Evolutionary conservation across 1,140 invertebrate genomes (phyloP).

Genomic region (Calliopsis andreniformis): DNA sequence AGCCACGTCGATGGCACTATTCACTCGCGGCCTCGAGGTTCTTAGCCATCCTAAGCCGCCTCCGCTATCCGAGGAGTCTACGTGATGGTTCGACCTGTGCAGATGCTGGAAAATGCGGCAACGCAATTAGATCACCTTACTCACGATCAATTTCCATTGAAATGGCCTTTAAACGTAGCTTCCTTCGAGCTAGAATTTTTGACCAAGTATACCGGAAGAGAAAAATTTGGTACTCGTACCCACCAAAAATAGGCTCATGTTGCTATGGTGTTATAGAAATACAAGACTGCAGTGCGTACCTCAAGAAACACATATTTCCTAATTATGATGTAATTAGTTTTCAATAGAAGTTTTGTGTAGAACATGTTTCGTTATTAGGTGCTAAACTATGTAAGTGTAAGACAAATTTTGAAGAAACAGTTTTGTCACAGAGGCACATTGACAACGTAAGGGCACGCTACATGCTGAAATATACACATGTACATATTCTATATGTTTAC

Average conservation of each 20-base stretch:
- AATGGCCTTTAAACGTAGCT: slow-evolving; percentile 29
- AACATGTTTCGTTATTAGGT: too few species aligned
- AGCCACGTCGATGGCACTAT: slow-evolving; percentile 89
- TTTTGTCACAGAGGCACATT: too few species aligned
- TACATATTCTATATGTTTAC: too few species aligned
- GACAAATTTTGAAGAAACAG: too few species aligned
- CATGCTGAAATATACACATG: too few species aligned
- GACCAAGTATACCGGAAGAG: slow-evolving; percentile 7
- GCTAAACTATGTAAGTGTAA: too few species aligned
- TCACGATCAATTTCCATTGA: slow-evolving; percentile 10
- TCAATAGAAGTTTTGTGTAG: too few species aligned
- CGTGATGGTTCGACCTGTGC: slow-evolving; percentile 85
- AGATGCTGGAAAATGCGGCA: slow-evolving; percentile 84
- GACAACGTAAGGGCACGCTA: too few species aligned
- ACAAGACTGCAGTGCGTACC: not conserved
- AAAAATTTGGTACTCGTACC: slow-evolving; percentile 7
- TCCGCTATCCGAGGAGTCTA: slow-evolving; percentile 83
- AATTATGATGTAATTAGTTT: too few species aligned
- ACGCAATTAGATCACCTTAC: slow-evolving; percentile 53
- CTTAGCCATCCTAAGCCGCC: slow-evolving; percentile 80
- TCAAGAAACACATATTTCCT: too few species aligned
- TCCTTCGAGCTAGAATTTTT: slow-evolving; percentile 29
- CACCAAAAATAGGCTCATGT: slow-evolving; percentile 7
- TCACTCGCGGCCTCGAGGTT: slow-evolving; percentile 86
- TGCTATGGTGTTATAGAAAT: not conserved